These are phyloP conservation scores for Bubo bubo DNA, from an alignment of 2,113 vertebrate genomes.

Conservation along the genomic window DNA sequence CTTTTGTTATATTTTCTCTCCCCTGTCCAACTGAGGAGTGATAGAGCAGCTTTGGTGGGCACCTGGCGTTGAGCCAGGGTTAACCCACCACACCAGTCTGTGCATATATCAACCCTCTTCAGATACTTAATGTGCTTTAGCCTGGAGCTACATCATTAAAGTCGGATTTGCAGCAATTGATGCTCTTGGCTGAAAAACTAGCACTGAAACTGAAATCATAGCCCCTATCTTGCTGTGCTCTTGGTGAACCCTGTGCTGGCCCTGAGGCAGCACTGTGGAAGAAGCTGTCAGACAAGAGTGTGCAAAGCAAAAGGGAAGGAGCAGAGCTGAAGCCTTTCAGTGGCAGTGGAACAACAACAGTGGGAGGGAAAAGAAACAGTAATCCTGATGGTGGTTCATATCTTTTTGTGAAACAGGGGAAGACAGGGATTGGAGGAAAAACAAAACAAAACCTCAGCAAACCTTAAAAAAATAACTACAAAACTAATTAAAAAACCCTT, in stretches of 20 bases:
- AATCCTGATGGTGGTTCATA: neutral
- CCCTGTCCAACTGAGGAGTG: too few species aligned
- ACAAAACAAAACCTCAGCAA: neutral
- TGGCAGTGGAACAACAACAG: neutral
- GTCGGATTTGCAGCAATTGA: neutral
- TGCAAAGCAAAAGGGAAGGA: neutral
- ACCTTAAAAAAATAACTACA: neutral
- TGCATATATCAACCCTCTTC: neutral
- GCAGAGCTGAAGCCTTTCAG: neutral
- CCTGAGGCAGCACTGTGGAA: neutral
- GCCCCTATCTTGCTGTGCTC: neutral
- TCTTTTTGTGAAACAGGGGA: neutral
- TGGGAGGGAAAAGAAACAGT: neutral
- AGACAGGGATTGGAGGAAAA: neutral
- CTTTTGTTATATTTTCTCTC: too few species aligned
- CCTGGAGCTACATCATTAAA: neutral
- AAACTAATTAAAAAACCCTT: rapidly evolving
- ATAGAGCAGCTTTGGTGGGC: too few species aligned
- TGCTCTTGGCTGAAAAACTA: neutral
- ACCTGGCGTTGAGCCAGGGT: too few species aligned
- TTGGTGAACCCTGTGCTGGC: neutral
- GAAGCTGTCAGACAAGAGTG: neutral
- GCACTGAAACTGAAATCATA: neutral
- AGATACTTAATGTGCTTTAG: neutral
- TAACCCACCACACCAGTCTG: neutral